These are phyloP conservation scores for Clistopyga incitator DNA, from an alignment of 2,888 invertebrate species.

Conservation along the genomic window DNA sequence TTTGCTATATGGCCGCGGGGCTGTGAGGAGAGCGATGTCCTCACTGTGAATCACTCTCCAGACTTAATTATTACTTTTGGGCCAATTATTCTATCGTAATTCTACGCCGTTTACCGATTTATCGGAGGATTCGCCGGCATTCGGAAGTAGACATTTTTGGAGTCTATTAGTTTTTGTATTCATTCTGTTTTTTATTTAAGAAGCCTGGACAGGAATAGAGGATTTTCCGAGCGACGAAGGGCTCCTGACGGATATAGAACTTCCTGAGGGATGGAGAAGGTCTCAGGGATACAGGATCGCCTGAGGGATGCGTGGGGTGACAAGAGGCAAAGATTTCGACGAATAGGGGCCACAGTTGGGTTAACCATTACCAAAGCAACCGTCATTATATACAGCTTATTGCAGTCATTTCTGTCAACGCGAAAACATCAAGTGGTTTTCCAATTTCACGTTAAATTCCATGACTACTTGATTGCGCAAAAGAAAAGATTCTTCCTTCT, in stretches of 20 bases:
- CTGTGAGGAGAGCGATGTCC: not conserved
- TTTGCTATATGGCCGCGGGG: not conserved
- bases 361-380: too few species aligned
- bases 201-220: not conserved
- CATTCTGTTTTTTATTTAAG: not conserved
- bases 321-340: too few species aligned
- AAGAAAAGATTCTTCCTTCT: not conserved
- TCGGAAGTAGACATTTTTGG: not conserved
- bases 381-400: too few species aligned
- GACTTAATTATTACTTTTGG: constrained; percentile 49
- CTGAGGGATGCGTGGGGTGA: too few species aligned
- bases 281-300: too few species aligned
- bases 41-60: not conserved
- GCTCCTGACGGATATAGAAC: too few species aligned
- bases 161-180: constrained; percentile 3
- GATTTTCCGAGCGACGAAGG: too few species aligned
- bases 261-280: too few species aligned
- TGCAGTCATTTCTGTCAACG: too few species aligned
- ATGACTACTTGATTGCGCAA: not conserved
- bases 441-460: not conserved
- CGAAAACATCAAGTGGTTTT: not conserved
- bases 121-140: not conserved
- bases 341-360: too few species aligned
- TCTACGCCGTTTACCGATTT: constrained; percentile 14
- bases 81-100: constrained; percentile 6